Percentiles rank a stretch among this genome's conserved stretches.
These are phyloP conservation scores for Centropyge bicolor DNA, from an alignment of 2,797 vertebrate species.

Conservation along the genomic window DNA sequence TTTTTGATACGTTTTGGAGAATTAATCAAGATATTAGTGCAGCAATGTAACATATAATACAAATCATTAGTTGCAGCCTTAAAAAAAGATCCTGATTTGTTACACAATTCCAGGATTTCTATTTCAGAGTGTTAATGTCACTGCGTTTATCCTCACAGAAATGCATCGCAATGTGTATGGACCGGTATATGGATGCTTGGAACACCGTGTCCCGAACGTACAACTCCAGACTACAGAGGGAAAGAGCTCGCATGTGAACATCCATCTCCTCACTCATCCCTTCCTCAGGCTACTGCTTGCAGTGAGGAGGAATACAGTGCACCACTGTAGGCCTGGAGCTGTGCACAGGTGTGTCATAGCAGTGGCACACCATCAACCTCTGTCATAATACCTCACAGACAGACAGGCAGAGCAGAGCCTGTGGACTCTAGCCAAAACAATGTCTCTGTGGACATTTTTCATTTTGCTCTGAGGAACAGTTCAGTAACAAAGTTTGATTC, in stretches of 20 bases:
- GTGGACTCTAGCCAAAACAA: conserved; percentile 59
- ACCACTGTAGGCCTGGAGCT: conserved; percentile 21
- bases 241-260: conserved; percentile 93
- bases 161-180: conserved; percentile 99
- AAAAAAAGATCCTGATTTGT: neutral
- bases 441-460: conserved; percentile 57
- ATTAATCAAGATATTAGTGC: neutral
- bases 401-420: conserved; percentile 53
- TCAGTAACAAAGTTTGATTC: conserved; percentile 34
- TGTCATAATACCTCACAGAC: conserved; percentile 54
- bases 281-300: conserved; percentile 29
- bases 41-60: neutral
- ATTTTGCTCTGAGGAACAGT: conserved; percentile 46
- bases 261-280: conserved; percentile 2
- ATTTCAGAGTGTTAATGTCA: neutral
- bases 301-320: conserved; percentile 23
- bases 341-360: conserved; percentile 23
- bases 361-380: conserved; percentile 25
- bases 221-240: conserved; percentile 94
- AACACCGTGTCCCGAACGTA: conserved; percentile 96
- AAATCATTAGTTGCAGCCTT: neutral
- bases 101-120: neutral
- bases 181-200: conserved; percentile 98
- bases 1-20: neutral
- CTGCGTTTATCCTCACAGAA: conserved; percentile 84